Conservation (phyloP, 2,888 invertebrate genomes). For the Rotaria magnacalcarata region DNA sequence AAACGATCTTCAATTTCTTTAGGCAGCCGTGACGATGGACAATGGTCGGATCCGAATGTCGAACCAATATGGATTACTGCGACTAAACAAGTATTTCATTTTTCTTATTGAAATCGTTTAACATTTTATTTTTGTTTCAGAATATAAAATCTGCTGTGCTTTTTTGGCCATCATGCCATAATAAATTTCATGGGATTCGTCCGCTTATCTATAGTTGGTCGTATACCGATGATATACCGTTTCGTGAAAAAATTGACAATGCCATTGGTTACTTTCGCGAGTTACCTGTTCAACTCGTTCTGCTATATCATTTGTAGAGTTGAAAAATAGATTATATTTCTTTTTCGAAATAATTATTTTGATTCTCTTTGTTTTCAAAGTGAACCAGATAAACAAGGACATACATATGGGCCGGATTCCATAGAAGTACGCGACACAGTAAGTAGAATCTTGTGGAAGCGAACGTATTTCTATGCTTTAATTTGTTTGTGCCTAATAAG, state of each 20-base stretch:
- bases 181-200: background rate
- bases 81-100: background rate
- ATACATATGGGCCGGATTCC: constrained; percentile 3
- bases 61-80: background rate
- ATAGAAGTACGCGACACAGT: background rate
- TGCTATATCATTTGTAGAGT: background rate
- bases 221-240: background rate
- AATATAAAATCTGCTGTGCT: background rate
- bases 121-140: background rate
- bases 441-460: background rate
- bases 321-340: background rate
- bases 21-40: background rate
- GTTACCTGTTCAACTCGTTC: background rate
- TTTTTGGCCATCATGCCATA: background rate
- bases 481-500: background rate
- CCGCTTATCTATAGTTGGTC: background rate
- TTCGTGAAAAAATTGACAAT: constrained; percentile 1
- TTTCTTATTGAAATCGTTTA: too few relatives aligned
- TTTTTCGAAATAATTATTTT: background rate
- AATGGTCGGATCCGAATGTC: background rate
- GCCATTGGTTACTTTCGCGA: background rate
- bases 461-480: background rate
- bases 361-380: background rate
- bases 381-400: constrained; percentile 27
- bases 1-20: too few relatives aligned